Percentiles rank a stretch among this genome's conserved stretches.
Evolutionary conservation across 37 sponge, comb jelly and placozoan genomes (phyloP).

Genomic region (Beroe forskalii): DNA sequence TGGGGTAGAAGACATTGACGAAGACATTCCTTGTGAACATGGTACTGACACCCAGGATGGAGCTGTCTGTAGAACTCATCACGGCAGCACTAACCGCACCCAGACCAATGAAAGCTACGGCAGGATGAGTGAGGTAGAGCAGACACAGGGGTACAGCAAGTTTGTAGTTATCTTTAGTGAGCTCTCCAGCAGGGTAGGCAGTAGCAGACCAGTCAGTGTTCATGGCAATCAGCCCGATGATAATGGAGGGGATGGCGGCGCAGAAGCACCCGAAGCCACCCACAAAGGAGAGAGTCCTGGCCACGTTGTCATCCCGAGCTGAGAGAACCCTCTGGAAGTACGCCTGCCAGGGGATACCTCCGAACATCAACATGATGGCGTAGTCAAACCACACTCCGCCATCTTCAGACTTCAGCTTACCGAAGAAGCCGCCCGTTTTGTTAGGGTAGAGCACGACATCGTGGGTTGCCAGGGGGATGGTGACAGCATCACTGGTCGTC

Average conservation of each 20-base stretch:
- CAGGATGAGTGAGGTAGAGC: conserved; percentile 44
- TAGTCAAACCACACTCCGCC: conserved; percentile 54
- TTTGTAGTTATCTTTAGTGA: neutral
- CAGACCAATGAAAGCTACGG: conserved; percentile 59
- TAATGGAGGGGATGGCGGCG: conserved; percentile 46
- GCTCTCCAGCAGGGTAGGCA: neutral
- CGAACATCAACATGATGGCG: conserved; percentile 62
- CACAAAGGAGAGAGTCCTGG: conserved; percentile 20
- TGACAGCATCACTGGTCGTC: neutral
- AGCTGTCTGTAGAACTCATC: neutral
- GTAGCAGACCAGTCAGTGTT: conserved; percentile 39
- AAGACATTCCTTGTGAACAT: neutral
- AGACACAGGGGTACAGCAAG: conserved; percentile 40
- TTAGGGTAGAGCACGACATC: neutral
- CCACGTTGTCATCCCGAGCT: conserved; percentile 15
- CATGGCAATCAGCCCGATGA: conserved; percentile 42
- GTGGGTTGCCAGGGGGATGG: neutral
- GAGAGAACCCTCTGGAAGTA: conserved; percentile 63
- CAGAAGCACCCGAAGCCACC: conserved; percentile 53
- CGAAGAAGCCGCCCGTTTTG: conserved; percentile 17
- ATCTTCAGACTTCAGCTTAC: conserved; percentile 2
- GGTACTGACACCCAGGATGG: too few species aligned
- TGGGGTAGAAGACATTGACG: neutral
- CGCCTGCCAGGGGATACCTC: conserved; percentile 60
- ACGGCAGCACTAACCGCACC: neutral